Conservation (phyloP, 2,113 vertebrate species). For the Ranitomeya variabilis region DNA sequence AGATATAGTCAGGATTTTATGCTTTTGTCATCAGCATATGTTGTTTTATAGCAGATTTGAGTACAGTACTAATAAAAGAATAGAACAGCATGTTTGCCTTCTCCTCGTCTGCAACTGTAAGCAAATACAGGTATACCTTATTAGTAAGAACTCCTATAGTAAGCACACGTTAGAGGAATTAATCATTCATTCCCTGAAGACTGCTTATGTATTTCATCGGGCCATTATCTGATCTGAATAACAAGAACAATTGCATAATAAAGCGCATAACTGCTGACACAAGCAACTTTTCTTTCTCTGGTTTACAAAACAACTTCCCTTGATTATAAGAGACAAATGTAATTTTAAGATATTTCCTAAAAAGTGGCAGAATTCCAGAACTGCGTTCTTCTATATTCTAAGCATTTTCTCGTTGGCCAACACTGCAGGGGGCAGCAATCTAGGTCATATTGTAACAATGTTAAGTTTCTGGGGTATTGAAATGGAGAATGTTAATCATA, state of each 20-base stretch:
- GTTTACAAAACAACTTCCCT: slow-evolving; percentile 65
- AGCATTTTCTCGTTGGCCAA: slow-evolving; percentile 31
- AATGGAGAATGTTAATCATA: neutral
- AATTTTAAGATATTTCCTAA: slow-evolving; percentile 40
- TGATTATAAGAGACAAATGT: slow-evolving; percentile 59
- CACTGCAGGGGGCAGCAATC: slow-evolving; percentile 42
- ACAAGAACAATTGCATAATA: slow-evolving; percentile 76
- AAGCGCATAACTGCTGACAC: slow-evolving; percentile 73
- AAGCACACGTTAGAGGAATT: slow-evolving; percentile 72
- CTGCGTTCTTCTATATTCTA: slow-evolving; percentile 54
- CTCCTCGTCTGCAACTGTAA: slow-evolving; percentile 67
- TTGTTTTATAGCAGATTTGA: slow-evolving; percentile 58
- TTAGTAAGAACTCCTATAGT: slow-evolving; percentile 70
- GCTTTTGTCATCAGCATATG: slow-evolving; percentile 59
- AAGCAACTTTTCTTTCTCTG: slow-evolving; percentile 67
- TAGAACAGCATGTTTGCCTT: slow-evolving; percentile 58
- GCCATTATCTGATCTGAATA: slow-evolving; percentile 75
- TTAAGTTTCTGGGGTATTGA: neutral
- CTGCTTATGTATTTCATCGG: slow-evolving; percentile 74
- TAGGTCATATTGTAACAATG: slow-evolving; percentile 51
- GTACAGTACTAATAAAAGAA: slow-evolving; percentile 59
- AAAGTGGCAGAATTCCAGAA: slow-evolving; percentile 38
- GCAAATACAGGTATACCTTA: slow-evolving; percentile 69
- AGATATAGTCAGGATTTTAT: slow-evolving; percentile 32
- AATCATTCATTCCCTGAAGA: slow-evolving; percentile 75